phyloP scores from a whole-genome alignment of 2,113 vertebrate species.

The Daubentonia madagascariensis region DNA sequence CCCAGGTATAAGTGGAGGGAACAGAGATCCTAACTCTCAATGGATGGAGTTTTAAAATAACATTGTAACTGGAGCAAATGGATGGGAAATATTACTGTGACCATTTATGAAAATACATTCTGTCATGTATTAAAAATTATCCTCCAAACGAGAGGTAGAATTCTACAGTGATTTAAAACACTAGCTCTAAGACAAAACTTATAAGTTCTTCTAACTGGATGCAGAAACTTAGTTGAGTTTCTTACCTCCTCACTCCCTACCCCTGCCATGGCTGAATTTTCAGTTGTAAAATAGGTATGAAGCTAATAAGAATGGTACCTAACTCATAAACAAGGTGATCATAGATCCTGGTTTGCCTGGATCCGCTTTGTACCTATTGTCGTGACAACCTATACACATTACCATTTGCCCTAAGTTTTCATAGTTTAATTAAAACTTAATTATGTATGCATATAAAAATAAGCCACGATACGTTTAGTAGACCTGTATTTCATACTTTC shows the following conservation, averaged over 20 bases:
- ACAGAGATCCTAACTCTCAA: background rate
- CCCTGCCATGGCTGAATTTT: background rate
- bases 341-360: background rate
- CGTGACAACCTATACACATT: background rate
- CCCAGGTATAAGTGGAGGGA: background rate
- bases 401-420: background rate
- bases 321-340: background rate
- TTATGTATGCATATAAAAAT: background rate
- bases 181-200: background rate
- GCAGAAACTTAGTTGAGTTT: background rate
- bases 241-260: background rate
- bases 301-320: background rate
- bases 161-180: background rate
- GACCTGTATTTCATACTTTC: background rate
- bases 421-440: background rate
- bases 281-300: background rate
- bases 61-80: background rate
- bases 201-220: background rate
- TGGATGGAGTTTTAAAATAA: background rate
- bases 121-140: background rate
- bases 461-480: background rate
- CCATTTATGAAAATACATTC: background rate
- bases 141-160: background rate
- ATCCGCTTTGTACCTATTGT: background rate
- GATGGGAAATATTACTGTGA: background rate